Percentiles rank a stretch among this genome's conserved stretches.
Conservation (phyloP, 2,797 vertebrate species). For the Muraenolepis orangiensis region DNA sequence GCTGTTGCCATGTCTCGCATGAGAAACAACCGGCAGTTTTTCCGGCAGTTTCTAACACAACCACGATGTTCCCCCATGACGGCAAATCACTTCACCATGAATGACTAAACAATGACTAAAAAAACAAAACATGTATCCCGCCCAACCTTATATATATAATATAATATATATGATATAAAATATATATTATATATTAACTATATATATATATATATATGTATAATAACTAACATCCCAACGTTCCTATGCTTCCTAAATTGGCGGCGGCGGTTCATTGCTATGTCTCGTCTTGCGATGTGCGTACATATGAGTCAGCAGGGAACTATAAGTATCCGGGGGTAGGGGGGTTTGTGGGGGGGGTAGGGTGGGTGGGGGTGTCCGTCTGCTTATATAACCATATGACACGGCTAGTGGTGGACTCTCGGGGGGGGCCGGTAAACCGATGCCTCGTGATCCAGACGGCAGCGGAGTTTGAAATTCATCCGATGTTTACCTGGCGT, state of each 20-base stretch:
- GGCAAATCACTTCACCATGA: not conserved
- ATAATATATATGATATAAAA: too few relatives aligned
- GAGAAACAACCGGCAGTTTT: too few relatives aligned
- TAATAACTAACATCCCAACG: too few relatives aligned
- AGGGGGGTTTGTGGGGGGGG: too few relatives aligned
- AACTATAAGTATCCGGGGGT: not conserved
- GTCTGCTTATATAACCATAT: not conserved
- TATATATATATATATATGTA: too few relatives aligned
- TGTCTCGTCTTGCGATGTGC: too few relatives aligned
- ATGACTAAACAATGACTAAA: not conserved
- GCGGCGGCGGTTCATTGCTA: too few relatives aligned
- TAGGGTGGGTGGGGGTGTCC: too few relatives aligned
- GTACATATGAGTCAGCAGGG: too few relatives aligned
- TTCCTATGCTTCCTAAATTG: too few relatives aligned
- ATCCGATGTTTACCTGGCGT: slow-evolving; percentile 82
- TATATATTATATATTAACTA: too few relatives aligned
- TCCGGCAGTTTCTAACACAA: not conserved
- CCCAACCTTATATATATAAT: too few relatives aligned
- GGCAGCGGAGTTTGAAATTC: not conserved
- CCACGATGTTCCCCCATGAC: not conserved
- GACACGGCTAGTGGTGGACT: not conserved
- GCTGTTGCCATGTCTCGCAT: not conserved
- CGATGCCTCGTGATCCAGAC: not conserved
- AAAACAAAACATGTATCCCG: not conserved
- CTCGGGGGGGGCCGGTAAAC: slow-evolving; percentile 13